These are phyloP conservation scores for Gibbula magus DNA, from an alignment of 2,888 invertebrate species.

Conservation along the genomic window DNA sequence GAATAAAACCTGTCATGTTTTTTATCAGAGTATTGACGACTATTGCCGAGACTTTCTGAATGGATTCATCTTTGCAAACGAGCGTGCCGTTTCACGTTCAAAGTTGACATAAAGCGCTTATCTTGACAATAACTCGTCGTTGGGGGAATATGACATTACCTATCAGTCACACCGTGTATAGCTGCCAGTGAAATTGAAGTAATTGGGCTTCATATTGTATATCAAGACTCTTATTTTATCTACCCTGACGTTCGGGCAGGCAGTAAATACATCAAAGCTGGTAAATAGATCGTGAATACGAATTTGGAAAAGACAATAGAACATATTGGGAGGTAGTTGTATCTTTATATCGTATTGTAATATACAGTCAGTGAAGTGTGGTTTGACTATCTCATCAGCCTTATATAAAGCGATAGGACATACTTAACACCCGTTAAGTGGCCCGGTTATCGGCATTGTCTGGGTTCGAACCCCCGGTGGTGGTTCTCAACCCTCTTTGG, in stretches of 20 bases:
- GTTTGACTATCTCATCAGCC: neutral
- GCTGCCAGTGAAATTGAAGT: conserved; percentile 8
- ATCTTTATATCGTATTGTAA: neutral
- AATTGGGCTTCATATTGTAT: neutral
- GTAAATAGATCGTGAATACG: neutral
- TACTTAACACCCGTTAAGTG: neutral
- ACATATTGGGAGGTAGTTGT: neutral
- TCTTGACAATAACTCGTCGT: neutral
- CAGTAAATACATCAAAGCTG: neutral
- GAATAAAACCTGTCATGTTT: no score
- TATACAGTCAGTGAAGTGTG: neutral
- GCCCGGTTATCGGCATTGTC: neutral
- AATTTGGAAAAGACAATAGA: conserved; percentile 1
- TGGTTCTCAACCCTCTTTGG: neutral
- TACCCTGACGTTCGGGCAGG: neutral
- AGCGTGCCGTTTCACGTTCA: neutral
- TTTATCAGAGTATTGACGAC: neutral
- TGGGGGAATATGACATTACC: neutral
- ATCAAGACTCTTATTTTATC: neutral
- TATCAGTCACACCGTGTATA: neutral
- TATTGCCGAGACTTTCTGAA: neutral
- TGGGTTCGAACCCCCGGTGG: neutral
- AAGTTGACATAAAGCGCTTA: neutral
- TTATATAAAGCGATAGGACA: neutral
- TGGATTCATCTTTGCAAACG: neutral